Evolutionary conservation across 2,888 invertebrate species (phyloP).

Genomic region (Scaptomyza polygonia): DNA sequence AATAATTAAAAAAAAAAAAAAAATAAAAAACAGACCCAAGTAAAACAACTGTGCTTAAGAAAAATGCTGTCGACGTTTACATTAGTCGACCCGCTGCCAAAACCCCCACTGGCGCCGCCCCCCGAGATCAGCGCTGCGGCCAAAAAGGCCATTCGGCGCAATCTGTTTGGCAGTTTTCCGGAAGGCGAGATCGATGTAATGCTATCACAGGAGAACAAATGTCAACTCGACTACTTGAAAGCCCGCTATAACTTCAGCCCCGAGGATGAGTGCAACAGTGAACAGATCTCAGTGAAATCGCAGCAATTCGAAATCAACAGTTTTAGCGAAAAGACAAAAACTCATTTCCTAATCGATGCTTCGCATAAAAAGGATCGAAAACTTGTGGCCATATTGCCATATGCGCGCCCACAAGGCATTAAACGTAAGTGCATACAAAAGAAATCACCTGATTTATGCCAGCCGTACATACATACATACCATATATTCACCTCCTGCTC

Average conservation of each 20-base stretch:
- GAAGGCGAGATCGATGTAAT: slow-evolving; percentile 14
- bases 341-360: neutral
- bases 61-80: slow-evolving; percentile 10
- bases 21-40: slow-evolving; percentile 3
- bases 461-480: neutral
- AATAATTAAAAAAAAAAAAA: slow-evolving; percentile 6
- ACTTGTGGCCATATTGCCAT: slow-evolving; percentile 11
- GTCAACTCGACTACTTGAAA: neutral
- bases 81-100: slow-evolving; percentile 19
- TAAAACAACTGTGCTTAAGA: neutral
- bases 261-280: slow-evolving; percentile 27
- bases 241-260: slow-evolving; percentile 16
- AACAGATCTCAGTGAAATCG: slow-evolving; percentile 16
- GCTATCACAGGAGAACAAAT: neutral
- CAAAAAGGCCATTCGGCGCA: slow-evolving; percentile 9
- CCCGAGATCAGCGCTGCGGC: slow-evolving; percentile 1
- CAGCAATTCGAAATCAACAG: neutral
- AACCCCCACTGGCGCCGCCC: neutral
- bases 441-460: slow-evolving; percentile 37
- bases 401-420: slow-evolving; percentile 21
- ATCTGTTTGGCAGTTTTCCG: slow-evolving; percentile 32
- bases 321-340: neutral
- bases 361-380: neutral
- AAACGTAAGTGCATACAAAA: slow-evolving; percentile 39
- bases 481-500: slow-evolving; percentile 11